These are phyloP conservation scores for Mactromeris polynyma DNA, from an alignment of 2,888 invertebrate species.

Conservation along the genomic window DNA sequence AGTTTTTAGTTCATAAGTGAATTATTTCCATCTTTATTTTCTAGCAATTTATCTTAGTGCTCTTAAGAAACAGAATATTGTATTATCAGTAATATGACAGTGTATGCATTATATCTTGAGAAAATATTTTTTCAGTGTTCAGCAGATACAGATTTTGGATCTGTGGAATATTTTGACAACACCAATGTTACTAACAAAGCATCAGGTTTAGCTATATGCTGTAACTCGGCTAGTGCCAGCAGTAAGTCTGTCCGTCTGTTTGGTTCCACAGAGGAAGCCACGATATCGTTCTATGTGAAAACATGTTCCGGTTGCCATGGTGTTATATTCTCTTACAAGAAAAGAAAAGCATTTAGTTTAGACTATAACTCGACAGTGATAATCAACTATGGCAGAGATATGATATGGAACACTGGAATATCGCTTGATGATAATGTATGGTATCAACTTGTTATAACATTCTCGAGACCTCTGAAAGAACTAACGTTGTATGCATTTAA, in stretches of 20 bases:
- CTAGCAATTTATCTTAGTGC: no score
- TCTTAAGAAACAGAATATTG: no score
- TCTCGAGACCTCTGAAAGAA: neutral
- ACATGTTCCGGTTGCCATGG: constrained; percentile 60
- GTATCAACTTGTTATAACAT: constrained; percentile 55
- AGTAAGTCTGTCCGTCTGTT: constrained; percentile 43
- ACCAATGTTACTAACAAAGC: constrained; percentile 31
- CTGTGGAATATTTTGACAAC: constrained; percentile 29
- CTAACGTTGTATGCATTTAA: constrained; percentile 39
- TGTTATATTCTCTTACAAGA: constrained; percentile 56
- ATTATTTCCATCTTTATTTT: no score
- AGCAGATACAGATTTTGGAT: constrained; percentile 42
- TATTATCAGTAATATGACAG: no score
- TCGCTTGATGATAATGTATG: constrained; percentile 49
- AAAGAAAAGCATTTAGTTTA: constrained; percentile 46
- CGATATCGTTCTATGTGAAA: constrained; percentile 57
- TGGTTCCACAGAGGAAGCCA: constrained; percentile 27
- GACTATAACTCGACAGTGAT: constrained; percentile 49
- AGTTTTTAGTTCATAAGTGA: no score
- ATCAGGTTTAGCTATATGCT: constrained; percentile 56
- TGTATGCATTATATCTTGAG: no score
- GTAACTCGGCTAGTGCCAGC: constrained; percentile 52
- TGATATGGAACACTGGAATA: constrained; percentile 36
- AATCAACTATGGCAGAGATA: constrained; percentile 41
- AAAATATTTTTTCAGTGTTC: constrained; percentile 35